Evolutionary conservation across 2,113 vertebrate genomes (phyloP).

Genomic region (Callorhinus ursinus): DNA sequence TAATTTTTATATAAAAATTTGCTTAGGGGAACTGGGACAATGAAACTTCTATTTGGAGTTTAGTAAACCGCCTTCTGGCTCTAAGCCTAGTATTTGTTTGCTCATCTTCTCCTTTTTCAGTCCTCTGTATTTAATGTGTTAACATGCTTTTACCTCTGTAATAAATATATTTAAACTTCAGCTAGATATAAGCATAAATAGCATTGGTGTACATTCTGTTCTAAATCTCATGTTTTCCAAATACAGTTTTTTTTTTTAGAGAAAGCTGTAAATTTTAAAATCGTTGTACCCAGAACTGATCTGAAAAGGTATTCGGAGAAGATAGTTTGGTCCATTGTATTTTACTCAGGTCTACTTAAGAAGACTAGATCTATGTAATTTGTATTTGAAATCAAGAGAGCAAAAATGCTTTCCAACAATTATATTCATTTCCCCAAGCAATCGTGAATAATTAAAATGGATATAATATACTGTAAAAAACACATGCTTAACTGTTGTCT

Average conservation of each 20-base stretch:
- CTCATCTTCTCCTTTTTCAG: neutral
- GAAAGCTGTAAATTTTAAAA: neutral
- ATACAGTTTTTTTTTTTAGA: neutral
- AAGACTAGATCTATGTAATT: conserved; percentile 7
- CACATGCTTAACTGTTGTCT: conserved; percentile 50
- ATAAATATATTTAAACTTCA: conserved; percentile 8
- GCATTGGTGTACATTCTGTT: neutral
- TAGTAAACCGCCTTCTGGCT: neutral
- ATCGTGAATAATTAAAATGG: conserved; percentile 55
- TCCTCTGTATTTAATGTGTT: neutral
- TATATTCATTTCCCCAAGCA: conserved; percentile 55
- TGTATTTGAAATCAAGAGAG: conserved; percentile 17
- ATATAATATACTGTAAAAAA: conserved; percentile 57
- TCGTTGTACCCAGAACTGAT: neutral
- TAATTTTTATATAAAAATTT: neutral
- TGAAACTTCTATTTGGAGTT: conserved; percentile 32
- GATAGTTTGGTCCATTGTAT: neutral
- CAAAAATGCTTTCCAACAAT: conserved; percentile 53
- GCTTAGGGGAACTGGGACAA: neutral
- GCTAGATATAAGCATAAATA: neutral
- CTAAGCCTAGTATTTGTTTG: neutral
- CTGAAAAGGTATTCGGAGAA: neutral
- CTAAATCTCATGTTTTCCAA: neutral
- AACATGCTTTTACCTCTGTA: neutral
- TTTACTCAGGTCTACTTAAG: conserved; percentile 42